phyloP scores from a whole-genome alignment of 2,888 invertebrate species.

The Athalia circularis region DNA sequence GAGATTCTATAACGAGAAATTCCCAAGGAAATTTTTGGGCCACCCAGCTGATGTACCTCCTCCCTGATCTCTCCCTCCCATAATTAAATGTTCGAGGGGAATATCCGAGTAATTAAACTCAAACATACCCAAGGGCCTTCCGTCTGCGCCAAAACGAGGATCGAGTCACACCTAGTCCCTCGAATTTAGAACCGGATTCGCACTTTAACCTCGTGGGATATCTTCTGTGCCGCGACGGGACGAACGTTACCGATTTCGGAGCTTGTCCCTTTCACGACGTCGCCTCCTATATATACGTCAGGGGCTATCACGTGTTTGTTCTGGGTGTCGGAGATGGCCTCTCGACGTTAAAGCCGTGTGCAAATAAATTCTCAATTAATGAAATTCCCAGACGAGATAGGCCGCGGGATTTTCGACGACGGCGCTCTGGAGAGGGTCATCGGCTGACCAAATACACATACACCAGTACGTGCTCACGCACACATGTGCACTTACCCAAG shows the following conservation, averaged over 20 bases:
- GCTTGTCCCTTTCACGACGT: too few species aligned
- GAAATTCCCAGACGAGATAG: slow-evolving; percentile 24
- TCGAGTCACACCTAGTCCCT: slow-evolving; percentile 12
- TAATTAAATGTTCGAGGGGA: slow-evolving; percentile 3
- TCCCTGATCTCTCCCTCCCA: too few species aligned
- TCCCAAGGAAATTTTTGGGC: neutral
- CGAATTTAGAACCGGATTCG: slow-evolving; percentile 33
- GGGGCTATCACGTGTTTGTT: slow-evolving; percentile 4
- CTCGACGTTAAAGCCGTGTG: neutral
- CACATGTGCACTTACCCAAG: neutral
- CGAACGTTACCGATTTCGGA: neutral
- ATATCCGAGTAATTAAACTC: slow-evolving; percentile 24
- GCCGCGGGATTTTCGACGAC: neutral
- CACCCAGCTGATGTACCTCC: neutral
- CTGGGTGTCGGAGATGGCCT: neutral
- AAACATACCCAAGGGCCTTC: slow-evolving; percentile 20
- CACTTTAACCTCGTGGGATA: slow-evolving; percentile 34
- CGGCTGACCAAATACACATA: neutral
- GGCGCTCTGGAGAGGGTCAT: slow-evolving; percentile 5
- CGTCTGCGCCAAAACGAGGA: slow-evolving; percentile 25
- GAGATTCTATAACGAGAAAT: too few species aligned
- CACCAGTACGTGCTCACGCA: neutral
- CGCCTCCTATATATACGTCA: too few species aligned
- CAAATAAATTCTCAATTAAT: slow-evolving; percentile 34
- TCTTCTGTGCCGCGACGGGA: neutral